Evolutionary conservation across 2,888 invertebrate species (phyloP).

Genomic region (Parnassius apollo): DNA sequence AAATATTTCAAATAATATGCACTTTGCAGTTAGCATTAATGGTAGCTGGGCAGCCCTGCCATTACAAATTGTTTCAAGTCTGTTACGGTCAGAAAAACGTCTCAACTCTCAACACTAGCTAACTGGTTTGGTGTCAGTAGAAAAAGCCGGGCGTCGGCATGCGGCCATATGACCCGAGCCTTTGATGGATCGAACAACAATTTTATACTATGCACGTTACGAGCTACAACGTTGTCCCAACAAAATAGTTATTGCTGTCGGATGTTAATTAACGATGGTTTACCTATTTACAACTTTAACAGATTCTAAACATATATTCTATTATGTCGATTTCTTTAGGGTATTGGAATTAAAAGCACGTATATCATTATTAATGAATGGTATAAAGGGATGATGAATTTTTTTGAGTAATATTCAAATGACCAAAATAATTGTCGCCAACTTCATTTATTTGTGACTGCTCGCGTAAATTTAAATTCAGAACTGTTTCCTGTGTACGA

Average conservation of each 20-base stretch:
- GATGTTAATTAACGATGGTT: slow-evolving; percentile 22
- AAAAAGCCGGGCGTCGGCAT: slow-evolving; percentile 48
- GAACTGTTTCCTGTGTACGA: too few relatives aligned
- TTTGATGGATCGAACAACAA: slow-evolving; percentile 70
- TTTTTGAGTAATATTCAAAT: too few relatives aligned
- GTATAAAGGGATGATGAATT: too few relatives aligned
- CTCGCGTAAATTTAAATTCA: too few relatives aligned
- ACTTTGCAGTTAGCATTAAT: too few relatives aligned
- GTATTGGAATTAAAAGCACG: slow-evolving; percentile 2
- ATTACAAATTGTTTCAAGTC: slow-evolving; percentile 18
- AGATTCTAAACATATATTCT: slow-evolving; percentile 53
- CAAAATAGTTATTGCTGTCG: slow-evolving; percentile 29
- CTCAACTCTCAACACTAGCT: slow-evolving; percentile 63
- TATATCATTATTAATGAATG: not conserved
- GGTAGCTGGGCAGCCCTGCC: slow-evolving; percentile 31
- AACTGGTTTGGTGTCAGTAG: slow-evolving; percentile 46
- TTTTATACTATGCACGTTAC: slow-evolving; percentile 48
- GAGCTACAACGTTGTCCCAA: slow-evolving; percentile 24
- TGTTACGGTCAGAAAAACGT: slow-evolving; percentile 56
- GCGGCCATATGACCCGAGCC: slow-evolving; percentile 58
- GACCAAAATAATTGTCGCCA: too few relatives aligned
- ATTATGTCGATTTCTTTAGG: slow-evolving; percentile 31
- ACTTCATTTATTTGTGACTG: too few relatives aligned
- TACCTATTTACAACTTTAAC: slow-evolving; percentile 34
- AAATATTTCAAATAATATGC: too few relatives aligned